These are phyloP conservation scores for Sminthurinus signatus DNA, from an alignment of 1,140 invertebrate species.

Conservation along the genomic window DNA sequence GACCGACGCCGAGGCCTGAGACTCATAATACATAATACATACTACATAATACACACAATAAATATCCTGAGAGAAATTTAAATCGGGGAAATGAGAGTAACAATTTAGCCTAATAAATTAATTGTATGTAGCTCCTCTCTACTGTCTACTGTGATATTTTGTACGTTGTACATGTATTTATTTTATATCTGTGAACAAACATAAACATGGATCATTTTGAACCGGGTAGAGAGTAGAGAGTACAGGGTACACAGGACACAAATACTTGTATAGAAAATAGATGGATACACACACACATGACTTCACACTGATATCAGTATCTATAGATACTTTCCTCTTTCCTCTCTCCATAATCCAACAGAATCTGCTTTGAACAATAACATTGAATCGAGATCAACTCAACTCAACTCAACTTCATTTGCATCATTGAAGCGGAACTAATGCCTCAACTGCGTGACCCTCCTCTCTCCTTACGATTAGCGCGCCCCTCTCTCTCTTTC, in stretches of 20 bases:
- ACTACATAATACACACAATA: too few species aligned
- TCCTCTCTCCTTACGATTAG: not conserved
- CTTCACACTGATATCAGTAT: not conserved
- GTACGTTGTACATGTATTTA: not conserved
- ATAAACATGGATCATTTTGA: not conserved
- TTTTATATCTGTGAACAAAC: not conserved
- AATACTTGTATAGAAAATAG: not conserved
- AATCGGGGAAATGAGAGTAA: too few species aligned
- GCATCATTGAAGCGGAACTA: conserved; percentile 27
- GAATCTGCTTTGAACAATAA: conserved; percentile 3
- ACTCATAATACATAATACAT: too few species aligned
- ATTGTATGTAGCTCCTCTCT: too few species aligned
- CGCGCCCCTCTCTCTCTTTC: not conserved
- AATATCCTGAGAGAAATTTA: too few species aligned
- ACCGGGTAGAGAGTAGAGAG: not conserved
- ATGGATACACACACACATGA: not conserved
- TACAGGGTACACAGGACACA: not conserved
- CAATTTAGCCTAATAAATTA: too few species aligned
- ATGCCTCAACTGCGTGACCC: conserved; percentile 20
- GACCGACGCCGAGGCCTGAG: too few species aligned
- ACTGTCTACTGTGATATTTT: too few species aligned
- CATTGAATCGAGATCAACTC: not conserved
- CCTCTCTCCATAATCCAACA: not conserved
- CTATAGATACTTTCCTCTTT: not conserved
- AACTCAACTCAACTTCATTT: conserved; percentile 9